Conservation (phyloP, 2,888 invertebrate genomes). For the Callyntrura sp. region DNA sequence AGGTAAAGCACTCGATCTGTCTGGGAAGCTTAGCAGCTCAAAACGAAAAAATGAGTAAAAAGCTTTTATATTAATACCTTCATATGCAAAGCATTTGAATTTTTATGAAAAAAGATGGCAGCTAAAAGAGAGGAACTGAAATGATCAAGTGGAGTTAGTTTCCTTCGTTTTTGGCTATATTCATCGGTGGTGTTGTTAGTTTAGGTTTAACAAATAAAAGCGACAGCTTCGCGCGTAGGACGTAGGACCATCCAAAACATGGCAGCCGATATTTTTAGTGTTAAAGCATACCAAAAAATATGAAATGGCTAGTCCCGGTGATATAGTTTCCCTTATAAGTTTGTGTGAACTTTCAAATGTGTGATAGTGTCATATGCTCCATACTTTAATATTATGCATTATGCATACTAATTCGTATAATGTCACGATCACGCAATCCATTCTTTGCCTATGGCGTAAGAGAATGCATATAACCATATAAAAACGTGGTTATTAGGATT, state of each 20-base stretch:
- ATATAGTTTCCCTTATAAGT: background rate
- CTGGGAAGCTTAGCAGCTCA: conserved; percentile 47
- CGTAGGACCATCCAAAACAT: background rate
- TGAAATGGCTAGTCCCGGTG: background rate
- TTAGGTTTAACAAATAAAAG: background rate
- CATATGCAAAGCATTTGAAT: conserved; percentile 57
- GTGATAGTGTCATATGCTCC: conserved; percentile 18
- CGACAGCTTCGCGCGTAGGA: background rate
- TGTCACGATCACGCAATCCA: conserved; percentile 66
- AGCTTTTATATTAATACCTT: conserved; percentile 60
- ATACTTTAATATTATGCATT: conserved; percentile 37
- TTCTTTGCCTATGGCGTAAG: conserved; percentile 50
- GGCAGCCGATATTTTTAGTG: background rate
- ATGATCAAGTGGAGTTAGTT: conserved; percentile 1
- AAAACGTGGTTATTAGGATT: too few species aligned
- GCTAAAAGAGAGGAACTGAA: conserved; percentile 4
- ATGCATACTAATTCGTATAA: conserved; percentile 61
- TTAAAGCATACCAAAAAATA: background rate
- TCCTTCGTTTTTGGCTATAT: background rate
- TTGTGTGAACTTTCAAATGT: conserved; percentile 21
- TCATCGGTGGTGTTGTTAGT: background rate
- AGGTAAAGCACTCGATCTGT: conserved; percentile 46
- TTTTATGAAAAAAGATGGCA: conserved; percentile 8
- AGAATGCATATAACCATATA: conserved; percentile 14
- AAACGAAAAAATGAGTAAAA: conserved; percentile 26